These are phyloP conservation scores for Chaenocephalus aceratus DNA, from an alignment of 2,113 vertebrate species.

Conservation along the genomic window DNA sequence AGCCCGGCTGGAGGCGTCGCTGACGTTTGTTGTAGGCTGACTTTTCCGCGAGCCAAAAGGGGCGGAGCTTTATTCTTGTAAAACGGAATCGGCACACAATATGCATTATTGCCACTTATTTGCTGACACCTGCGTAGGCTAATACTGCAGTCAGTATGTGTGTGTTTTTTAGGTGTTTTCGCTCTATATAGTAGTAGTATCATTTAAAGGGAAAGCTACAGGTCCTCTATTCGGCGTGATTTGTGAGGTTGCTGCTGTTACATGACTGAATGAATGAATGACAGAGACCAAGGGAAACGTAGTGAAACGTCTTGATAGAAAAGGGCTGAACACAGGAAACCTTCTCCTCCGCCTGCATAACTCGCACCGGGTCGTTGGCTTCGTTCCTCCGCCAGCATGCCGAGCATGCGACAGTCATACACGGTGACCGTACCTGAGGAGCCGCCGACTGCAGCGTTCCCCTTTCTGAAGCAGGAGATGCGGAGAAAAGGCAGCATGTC, in stretches of 20 bases:
- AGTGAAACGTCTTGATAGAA: constrained; percentile 5
- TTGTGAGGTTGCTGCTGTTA: constrained; percentile 1
- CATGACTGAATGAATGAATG: constrained; percentile 34
- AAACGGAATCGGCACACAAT: constrained; percentile 25
- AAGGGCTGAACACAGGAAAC: not conserved
- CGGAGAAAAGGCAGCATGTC: constrained; percentile 86
- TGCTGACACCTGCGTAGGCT: not conserved
- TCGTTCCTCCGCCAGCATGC: constrained; percentile 67
- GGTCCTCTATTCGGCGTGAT: constrained; percentile 20
- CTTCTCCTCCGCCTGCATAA: not conserved
- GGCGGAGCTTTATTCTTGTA: constrained; percentile 45
- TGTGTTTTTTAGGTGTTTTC: not conserved
- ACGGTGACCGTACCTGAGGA: constrained; percentile 93
- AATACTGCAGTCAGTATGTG: not conserved
- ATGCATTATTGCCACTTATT: not conserved
- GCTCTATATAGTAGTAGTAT: not conserved
- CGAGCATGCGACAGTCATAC: constrained; percentile 92
- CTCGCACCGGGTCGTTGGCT: constrained; percentile 12
- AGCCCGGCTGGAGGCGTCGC: constrained; percentile 35
- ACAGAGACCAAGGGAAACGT: constrained; percentile 4
- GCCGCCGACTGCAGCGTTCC: constrained; percentile 85
- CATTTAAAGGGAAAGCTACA: constrained; percentile 29
- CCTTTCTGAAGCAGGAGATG: constrained; percentile 89
- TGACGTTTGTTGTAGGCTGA: constrained; percentile 65
- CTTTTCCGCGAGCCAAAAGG: constrained; percentile 26